A percentile compares a stretch with the other conserved stretches of the same genome.
Conservation (phyloP, 2,797 vertebrate genomes). For the Melanogrammus aeglefinus region DNA sequence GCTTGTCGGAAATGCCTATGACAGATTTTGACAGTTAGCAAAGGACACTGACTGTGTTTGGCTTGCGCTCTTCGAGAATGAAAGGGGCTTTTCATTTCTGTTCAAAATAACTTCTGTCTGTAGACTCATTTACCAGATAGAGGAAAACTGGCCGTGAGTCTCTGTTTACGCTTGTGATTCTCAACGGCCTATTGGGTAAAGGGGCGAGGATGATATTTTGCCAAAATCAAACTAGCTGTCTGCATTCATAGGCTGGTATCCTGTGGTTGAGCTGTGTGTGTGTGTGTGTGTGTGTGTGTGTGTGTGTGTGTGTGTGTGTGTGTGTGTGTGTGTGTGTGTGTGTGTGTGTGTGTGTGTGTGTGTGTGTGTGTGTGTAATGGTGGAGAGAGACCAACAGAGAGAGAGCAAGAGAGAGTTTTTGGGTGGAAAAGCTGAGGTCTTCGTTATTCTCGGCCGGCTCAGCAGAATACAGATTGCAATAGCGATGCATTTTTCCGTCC, state of each 20-base stretch:
- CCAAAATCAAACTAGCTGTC: slow-evolving; percentile 40
- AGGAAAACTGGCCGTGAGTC: slow-evolving; percentile 29
- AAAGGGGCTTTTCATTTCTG: slow-evolving; percentile 55
- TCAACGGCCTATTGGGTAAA: slow-evolving; percentile 28
- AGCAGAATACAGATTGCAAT: slow-evolving; percentile 39
- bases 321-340: slow-evolving; percentile 34
- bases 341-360: slow-evolving; percentile 15
- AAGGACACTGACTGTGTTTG: slow-evolving; percentile 53
- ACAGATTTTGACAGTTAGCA: slow-evolving; percentile 63
- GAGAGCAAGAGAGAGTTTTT: slow-evolving; percentile 18
- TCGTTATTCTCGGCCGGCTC: slow-evolving; percentile 49
- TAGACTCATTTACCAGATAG: slow-evolving; percentile 18
- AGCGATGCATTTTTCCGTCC: slow-evolving; percentile 51
- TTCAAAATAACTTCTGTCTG: slow-evolving; percentile 63
- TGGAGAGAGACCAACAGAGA: background rate
- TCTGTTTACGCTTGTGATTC: slow-evolving; percentile 55
- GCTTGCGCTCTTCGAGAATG: slow-evolving; percentile 31
- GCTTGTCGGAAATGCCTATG: slow-evolving; percentile 57
- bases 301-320: slow-evolving; percentile 32
- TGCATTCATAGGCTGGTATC: slow-evolving; percentile 41
- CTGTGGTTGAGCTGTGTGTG: slow-evolving; percentile 41
- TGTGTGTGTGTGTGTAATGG: slow-evolving; percentile 31
- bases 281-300: slow-evolving; percentile 14
- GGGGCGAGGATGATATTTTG: slow-evolving; percentile 45
- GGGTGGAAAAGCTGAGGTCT: slow-evolving; percentile 50